phyloP scores from a whole-genome alignment of 2,797 vertebrate genomes.

The Pipistrellus kuhlii region DNA sequence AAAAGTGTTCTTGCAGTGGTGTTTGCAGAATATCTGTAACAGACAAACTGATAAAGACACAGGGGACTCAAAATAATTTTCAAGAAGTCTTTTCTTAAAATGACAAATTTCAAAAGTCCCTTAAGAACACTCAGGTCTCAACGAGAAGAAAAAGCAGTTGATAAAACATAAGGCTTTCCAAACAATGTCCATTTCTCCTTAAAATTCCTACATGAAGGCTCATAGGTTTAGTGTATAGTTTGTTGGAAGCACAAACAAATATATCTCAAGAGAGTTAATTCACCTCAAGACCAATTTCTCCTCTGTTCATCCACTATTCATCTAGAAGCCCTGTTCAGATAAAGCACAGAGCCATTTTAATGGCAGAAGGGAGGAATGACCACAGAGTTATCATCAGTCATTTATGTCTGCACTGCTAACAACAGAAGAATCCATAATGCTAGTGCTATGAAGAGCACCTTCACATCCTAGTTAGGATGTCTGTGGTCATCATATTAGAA shows the following conservation, averaged over 20 bases:
- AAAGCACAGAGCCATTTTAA: slow-evolving; percentile 64
- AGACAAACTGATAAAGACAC: slow-evolving; percentile 38
- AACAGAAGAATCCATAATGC: slow-evolving; percentile 74
- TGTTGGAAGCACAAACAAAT: slow-evolving; percentile 70
- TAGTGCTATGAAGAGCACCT: slow-evolving; percentile 65
- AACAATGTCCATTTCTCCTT: slow-evolving; percentile 54
- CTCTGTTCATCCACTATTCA: slow-evolving; percentile 38
- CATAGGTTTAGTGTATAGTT: slow-evolving; percentile 16
- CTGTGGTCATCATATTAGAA: slow-evolving; percentile 61
- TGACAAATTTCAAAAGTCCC: slow-evolving; percentile 50
- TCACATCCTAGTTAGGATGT: slow-evolving; percentile 74
- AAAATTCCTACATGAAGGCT: slow-evolving; percentile 61
- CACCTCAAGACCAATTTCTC: slow-evolving; percentile 65
- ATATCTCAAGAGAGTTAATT: slow-evolving; percentile 65
- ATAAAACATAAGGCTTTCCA: slow-evolving; percentile 59
- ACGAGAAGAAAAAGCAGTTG: slow-evolving; percentile 60
- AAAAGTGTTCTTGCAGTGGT: background rate
- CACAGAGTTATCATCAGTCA: slow-evolving; percentile 65
- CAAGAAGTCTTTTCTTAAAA: slow-evolving; percentile 51
- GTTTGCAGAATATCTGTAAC: background rate
- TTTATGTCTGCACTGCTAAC: slow-evolving; percentile 67
- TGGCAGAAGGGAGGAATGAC: slow-evolving; percentile 49
- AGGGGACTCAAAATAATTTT: slow-evolving; percentile 54
- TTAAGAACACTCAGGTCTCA: slow-evolving; percentile 57
- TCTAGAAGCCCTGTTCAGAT: slow-evolving; percentile 60